A percentile compares a stretch with the other conserved stretches of the same genome.
Conservation (phyloP, 2,113 vertebrate species). For the Apteryx mantelli region DNA sequence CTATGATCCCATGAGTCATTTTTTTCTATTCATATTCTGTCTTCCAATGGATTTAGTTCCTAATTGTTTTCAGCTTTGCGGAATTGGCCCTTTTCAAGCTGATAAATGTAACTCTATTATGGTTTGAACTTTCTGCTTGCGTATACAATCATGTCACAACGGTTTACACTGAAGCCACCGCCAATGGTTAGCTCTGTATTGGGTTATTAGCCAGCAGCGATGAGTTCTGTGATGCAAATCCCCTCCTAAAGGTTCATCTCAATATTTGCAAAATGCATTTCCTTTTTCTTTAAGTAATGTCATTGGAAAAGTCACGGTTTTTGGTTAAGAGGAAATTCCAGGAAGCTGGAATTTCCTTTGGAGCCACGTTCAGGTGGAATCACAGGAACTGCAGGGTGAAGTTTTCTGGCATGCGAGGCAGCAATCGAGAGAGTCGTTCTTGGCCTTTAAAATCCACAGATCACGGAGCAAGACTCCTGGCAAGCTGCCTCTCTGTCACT, state of each 20-base stretch:
- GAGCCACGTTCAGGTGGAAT: background rate
- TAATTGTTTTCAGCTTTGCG: background rate
- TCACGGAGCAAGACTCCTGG: background rate
- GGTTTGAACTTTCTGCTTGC: background rate
- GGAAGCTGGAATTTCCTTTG: background rate
- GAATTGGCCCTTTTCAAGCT: background rate
- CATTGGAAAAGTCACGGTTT: background rate
- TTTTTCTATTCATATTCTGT: background rate
- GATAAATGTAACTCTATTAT: background rate
- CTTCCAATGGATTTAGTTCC: background rate
- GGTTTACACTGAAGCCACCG: background rate
- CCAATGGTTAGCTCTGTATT: background rate
- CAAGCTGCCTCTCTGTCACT: fast-evolving
- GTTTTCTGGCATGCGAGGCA: fast-evolving
- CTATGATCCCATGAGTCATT: background rate
- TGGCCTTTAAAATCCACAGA: background rate
- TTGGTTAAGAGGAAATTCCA: background rate
- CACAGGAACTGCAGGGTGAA: background rate
- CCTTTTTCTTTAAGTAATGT: fast-evolving
- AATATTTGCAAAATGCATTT: background rate
- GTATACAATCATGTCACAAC: background rate
- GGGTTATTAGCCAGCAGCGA: background rate
- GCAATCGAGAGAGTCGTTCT: fast-evolving
- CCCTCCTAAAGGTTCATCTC: background rate
- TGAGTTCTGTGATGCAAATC: background rate